Evolutionary conservation across 2,888 invertebrate species (phyloP).

Genomic region (Sabatieria punctata): DNA sequence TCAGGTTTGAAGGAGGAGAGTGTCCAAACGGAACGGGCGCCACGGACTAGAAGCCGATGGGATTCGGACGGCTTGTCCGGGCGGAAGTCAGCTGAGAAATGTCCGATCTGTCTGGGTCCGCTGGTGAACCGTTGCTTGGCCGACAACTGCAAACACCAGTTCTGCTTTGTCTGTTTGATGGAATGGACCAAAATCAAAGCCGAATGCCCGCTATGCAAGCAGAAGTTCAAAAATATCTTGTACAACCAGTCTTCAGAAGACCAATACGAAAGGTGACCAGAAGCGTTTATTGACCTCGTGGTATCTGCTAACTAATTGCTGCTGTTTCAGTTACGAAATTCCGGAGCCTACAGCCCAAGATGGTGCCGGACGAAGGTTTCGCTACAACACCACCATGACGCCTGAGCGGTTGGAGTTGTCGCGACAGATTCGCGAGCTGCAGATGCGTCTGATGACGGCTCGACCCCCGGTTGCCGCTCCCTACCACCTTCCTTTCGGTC

Average conservation of each 20-base stretch:
- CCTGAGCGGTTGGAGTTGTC: conserved; percentile 3
- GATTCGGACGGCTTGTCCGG: no score
- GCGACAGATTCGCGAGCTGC: not conserved
- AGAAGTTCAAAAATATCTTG: conserved; percentile 70
- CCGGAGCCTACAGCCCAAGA: no score
- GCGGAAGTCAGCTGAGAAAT: conserved; percentile 45
- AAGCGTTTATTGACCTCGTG: no score
- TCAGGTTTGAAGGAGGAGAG: no score
- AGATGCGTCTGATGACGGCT: not conserved
- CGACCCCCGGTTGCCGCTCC: not conserved
- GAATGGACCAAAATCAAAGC: conserved; percentile 82
- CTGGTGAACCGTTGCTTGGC: conserved; percentile 74
- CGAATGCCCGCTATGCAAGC: conserved; percentile 83
- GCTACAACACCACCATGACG: conserved; percentile 2
- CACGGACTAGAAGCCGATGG: no score
- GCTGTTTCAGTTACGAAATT: no score
- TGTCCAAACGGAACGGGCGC: no score
- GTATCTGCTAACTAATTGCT: no score
- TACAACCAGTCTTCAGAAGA: conserved; percentile 47
- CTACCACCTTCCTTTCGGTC: no score
- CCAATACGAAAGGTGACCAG: no score
- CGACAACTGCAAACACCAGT: conserved; percentile 77
- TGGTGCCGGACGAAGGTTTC: no score
- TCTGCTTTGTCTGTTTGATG: conserved; percentile 75
- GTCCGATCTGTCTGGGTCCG: conserved; percentile 75